Evolutionary conservation across 2,113 vertebrate genomes (phyloP), one percentile per base, ranked within the genome.

Genomic region (Microcebus lehilahytsara): DNA sequence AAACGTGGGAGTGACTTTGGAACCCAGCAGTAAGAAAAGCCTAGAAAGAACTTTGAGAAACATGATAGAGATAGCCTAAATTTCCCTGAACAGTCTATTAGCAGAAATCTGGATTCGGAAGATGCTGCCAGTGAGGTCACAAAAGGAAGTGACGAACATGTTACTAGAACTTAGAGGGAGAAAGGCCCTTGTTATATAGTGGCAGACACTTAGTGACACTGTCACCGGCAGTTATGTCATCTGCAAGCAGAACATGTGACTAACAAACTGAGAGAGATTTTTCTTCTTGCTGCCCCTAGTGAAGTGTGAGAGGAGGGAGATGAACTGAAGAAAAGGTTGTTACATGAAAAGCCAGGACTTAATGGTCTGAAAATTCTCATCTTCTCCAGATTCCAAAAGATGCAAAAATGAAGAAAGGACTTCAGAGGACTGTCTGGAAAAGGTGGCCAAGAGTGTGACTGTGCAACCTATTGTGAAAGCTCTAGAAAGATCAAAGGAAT

Each of bases 231-330:
- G 37, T 16, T n/a, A 34, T 0, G 2, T n/a, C 85, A 75, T 22
- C 56, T 58, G 60, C 7, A 22, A n/a, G 32, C 14, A 74, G 71
- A 32, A 5, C 27, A 2, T 2, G 30, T 3, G 40, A 30, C n/a
- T 6, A 1, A 53, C 1, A 11, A 23, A 1, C 75, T 0, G 20
- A 79, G 56, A 1, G 51, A 12, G 8, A 46, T 46, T 5, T 11
- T 19, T 42, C 75, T 62, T n/a, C 40, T 12, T 37, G 37, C 69
- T 62, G 32, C 9, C 17, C 11, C 3, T 11, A 1, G 10, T 4
- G 56, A 51, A 60, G 0, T 16, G 22, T 20, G 40, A 56, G 6
- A 67, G 27, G 46, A 67, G 20, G 14, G 19, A 49, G n/a, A 58
- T 5, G 2, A 12, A 23, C 1, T 10, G 53, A 34, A 49, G 30